phyloP scores from a whole-genome alignment of 30 jellyfish, hydroid and myxozoan species.

The Morbakka virulenta region DNA sequence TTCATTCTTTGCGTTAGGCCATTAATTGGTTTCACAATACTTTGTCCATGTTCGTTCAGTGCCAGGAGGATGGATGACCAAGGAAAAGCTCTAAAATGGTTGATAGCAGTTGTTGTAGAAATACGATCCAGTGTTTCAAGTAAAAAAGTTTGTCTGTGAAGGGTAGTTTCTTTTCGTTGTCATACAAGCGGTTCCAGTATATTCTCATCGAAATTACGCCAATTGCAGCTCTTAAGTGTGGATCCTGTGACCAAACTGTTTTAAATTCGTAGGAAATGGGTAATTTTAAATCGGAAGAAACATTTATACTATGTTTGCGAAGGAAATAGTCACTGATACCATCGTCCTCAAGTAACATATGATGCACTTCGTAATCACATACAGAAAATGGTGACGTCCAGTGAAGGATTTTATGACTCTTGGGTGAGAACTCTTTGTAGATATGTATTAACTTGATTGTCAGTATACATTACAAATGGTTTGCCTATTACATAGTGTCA shows the following conservation, averaged over 20 bases:
- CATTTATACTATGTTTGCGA: conserved; percentile 29
- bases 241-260: too few relatives aligned
- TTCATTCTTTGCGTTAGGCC: conserved; percentile 21
- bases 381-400: conserved; percentile 7
- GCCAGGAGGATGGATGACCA: conserved; percentile 32
- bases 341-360: not conserved
- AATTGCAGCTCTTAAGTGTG: too few relatives aligned
- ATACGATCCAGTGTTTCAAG: conserved; percentile 29
- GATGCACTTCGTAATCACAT: conserved; percentile 1
- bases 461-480: conserved; percentile 35
- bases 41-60: conserved; percentile 28
- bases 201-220: too few relatives aligned
- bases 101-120: conserved; percentile 4
- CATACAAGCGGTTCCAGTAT: too few relatives aligned
- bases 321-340: conserved; percentile 34
- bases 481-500: conserved; percentile 20
- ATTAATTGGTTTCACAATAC: not conserved
- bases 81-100: conserved; percentile 11
- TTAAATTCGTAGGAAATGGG: too few relatives aligned
- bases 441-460: conserved; percentile 21
- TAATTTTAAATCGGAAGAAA: too few relatives aligned
- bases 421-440: conserved; percentile 20
- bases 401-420: not conserved
- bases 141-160: too few relatives aligned
- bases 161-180: too few relatives aligned